These are phyloP conservation scores for Atlantisia rogersi DNA, from an alignment of 2,113 vertebrate species.

Conservation along the genomic window DNA sequence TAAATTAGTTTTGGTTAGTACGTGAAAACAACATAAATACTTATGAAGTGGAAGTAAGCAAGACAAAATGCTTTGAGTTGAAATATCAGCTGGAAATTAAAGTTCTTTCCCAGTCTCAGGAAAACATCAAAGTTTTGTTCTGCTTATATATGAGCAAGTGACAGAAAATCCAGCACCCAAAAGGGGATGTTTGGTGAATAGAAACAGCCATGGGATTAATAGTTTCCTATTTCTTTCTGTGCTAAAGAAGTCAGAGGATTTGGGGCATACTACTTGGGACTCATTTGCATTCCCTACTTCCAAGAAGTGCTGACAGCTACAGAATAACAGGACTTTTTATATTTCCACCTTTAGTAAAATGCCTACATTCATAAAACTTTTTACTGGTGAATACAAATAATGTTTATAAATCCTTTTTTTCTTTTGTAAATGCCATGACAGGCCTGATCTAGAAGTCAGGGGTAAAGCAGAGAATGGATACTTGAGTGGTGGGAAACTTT, in stretches of 20 bases:
- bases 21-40: not conserved
- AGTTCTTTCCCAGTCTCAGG: not conserved
- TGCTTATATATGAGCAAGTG: not conserved
- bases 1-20: not conserved
- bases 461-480: not conserved
- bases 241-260: constrained; percentile 17
- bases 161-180: not conserved
- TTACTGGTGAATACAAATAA: not conserved
- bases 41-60: not conserved
- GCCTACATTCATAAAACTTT: not conserved
- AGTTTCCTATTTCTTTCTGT: not conserved
- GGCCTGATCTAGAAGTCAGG: not conserved
- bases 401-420: not conserved
- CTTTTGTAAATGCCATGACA: not conserved
- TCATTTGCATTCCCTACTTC: constrained; percentile 34
- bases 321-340: constrained; percentile 2
- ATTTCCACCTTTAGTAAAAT: not conserved
- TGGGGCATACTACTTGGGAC: constrained; percentile 9
- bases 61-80: not conserved
- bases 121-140: not conserved
- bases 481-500: not conserved
- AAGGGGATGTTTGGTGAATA: not conserved
- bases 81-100: not conserved
- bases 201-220: not conserved
- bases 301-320: constrained; percentile 9